phyloP scores from a whole-genome alignment of 53 echinoderm and acorn worm species.

The Temnopleurus reevesii region DNA sequence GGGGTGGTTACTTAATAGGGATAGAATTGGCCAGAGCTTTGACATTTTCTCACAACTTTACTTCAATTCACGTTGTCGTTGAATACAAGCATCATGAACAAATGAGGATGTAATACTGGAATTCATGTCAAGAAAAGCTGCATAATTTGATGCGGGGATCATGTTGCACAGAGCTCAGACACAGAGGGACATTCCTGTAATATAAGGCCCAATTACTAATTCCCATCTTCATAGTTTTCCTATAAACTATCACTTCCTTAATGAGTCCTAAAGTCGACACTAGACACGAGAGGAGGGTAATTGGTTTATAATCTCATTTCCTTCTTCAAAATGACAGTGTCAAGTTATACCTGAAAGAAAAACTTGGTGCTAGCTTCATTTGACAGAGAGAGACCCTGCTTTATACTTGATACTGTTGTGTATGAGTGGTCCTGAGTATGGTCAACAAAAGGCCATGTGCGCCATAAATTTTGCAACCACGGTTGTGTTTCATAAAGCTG shows the following conservation, averaged over 20 bases:
- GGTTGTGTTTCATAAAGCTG: no score
- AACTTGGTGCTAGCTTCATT: neutral
- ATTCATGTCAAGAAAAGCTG: neutral
- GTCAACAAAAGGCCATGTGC: no score
- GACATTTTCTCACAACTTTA: no score
- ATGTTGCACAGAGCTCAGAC: neutral
- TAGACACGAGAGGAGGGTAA: neutral
- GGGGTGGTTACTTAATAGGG: no score
- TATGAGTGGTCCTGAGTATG: no score
- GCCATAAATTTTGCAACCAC: no score
- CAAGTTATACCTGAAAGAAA: slow-evolving; percentile 1
- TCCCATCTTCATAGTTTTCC: neutral
- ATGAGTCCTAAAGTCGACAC: slow-evolving; percentile 12
- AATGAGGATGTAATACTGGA: no score
- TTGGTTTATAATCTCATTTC: slow-evolving; percentile 50
- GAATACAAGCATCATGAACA: no score
- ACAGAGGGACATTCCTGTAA: neutral
- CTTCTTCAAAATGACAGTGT: slow-evolving; percentile 36
- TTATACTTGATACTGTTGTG: neutral
- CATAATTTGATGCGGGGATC: neutral
- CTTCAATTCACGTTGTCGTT: no score
- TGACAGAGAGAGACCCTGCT: neutral
- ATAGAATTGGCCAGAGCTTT: no score
- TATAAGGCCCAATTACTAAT: neutral
- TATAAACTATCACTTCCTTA: slow-evolving; percentile 39